Base-by-base conservation (phyloP, 2,888 invertebrate species). In the Phasia obesa region DNA sequence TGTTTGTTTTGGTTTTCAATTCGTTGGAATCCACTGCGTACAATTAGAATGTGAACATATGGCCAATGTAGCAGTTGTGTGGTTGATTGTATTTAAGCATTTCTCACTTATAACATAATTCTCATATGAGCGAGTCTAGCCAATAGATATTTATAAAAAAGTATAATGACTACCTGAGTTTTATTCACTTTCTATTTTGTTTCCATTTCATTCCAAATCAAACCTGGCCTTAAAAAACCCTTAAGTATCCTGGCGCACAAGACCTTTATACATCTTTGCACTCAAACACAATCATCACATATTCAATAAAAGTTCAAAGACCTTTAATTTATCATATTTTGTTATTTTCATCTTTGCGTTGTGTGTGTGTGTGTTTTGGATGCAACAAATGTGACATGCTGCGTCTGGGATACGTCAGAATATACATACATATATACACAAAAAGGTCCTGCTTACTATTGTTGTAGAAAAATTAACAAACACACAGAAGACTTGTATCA, bases 381-480 rank as follows among this genome's bases (percentile, higher is more conserved):
- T 75, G 74, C 82, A 83, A 78, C 75, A 78, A 78, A 79, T 83
- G 75, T 75, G 75, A 71, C 53, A 83, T 83, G 65, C 75, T 75
- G 65, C 59, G 65, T 65, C 69, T 79, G 42, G 42, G 75, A 75
- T 62, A 38, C 49, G 9, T 27, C 35, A 60, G 42, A n/a, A 31
- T 2, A 35, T 38, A 9, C 2, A 55, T 19, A 47, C n/a, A n/a
- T n/a, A n/a, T n/a, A n/a, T n/a, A n/a, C n/a, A n/a, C n/a, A 25
- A 74, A 70, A 70, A 71, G 62, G 64, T 57, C 55, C 38, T 35
- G 38, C 47, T 64, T 70, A 49, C 27, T 25, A 65, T 60, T 3
- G 35, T 35, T 27, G 59, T 71, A 65, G 59, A 23, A 65, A 79
- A 57, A 31, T 38, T 31, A 51, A 4, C 0, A 9, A 47, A 17